These are phyloP conservation scores for Aphis craccivora DNA, from an alignment of 1,140 invertebrate genomes.

Conservation along the genomic window DNA sequence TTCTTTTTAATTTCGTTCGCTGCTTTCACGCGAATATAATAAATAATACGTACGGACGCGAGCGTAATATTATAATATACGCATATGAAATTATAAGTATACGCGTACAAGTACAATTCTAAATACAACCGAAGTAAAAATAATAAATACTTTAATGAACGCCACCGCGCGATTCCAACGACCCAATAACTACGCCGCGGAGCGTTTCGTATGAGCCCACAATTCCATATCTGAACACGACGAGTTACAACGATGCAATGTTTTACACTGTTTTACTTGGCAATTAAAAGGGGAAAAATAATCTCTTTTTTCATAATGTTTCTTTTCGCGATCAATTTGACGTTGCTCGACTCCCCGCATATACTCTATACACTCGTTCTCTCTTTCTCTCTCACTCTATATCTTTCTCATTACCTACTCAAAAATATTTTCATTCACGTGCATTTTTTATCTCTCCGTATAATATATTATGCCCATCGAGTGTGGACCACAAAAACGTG, in stretches of 20 bases:
- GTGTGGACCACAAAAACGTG: background rate
- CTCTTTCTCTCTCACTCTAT: too few species aligned
- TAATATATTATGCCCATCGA: background rate
- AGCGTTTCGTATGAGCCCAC: background rate
- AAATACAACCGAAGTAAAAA: background rate
- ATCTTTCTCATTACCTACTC: background rate
- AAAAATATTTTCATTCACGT: background rate
- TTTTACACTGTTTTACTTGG: background rate
- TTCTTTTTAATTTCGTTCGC: background rate
- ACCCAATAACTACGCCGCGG: background rate
- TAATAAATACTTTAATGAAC: background rate
- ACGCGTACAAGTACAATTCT: background rate
- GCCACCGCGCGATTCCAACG: background rate
- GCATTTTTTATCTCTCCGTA: background rate
- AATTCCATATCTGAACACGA: background rate
- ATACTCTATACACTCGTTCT: background rate
- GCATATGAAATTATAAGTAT: background rate
- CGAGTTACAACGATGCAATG: background rate
- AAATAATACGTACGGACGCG: background rate
- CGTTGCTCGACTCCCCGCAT: too few species aligned
- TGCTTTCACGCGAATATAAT: slow-evolving; percentile 3
- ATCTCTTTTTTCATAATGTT: background rate
- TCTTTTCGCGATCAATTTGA: background rate
- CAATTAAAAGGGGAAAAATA: background rate
- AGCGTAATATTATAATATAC: background rate